Conservation (phyloP, 1,140 invertebrate species). For the Triops longicaudatus region DNA sequence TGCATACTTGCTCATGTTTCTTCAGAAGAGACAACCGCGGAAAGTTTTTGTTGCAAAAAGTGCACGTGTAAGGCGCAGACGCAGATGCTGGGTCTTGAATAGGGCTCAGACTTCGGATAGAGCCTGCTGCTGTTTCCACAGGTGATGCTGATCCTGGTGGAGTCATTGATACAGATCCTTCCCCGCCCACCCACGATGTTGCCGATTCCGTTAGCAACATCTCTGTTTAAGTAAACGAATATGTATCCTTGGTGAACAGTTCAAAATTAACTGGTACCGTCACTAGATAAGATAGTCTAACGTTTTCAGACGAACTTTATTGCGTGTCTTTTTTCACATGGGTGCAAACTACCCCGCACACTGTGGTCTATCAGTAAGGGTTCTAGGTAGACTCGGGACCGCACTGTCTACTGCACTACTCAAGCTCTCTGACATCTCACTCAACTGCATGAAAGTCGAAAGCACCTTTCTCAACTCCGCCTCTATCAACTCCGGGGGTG, state of each 20-base stretch:
- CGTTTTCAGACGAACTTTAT: background rate
- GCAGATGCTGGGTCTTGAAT: background rate
- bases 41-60: conserved; percentile 86
- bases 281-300: background rate
- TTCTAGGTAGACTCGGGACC: background rate
- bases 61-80: conserved; percentile 67
- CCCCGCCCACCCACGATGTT: background rate
- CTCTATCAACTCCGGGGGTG: conserved; percentile 10
- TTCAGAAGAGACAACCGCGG: conserved; percentile 75
- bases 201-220: conserved; percentile 19
- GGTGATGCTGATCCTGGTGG: conserved; percentile 13
- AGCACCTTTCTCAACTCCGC: conserved; percentile 10
- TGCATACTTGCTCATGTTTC: conserved; percentile 79
- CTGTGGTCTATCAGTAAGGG: background rate
- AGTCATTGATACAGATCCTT: background rate
- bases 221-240: background rate
- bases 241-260: background rate
- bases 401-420: conserved; percentile 4
- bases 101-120: background rate
- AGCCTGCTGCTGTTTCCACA: background rate
- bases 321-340: background rate
- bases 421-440: conserved; percentile 14
- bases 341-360: background rate
- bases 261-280: background rate
- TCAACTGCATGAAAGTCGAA: background rate